Evolutionary conservation across 2,888 invertebrate genomes (phyloP), one percentile per base, ranked within the genome.

Genomic region (Mythimna vitellina): DNA sequence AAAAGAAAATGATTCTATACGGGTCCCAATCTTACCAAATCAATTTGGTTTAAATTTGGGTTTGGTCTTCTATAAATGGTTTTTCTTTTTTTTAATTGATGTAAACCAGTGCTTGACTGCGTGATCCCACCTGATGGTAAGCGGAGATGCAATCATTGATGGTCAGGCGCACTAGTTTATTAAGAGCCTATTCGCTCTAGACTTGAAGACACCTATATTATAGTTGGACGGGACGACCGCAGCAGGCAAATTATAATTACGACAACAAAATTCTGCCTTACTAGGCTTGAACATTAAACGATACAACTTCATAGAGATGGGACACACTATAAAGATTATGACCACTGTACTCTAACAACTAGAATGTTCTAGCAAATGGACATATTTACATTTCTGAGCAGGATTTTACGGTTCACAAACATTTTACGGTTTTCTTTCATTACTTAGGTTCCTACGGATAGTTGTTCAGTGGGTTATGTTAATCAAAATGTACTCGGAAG

Each of bases 271-370:
- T 10, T 56, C 51, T 12, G 35, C 46, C 20, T 12, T 63, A 54
- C 53, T 65, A 65, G 20, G 57, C 49, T 64, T 54, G 9, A 42
- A 75, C 29, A 65, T 60, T 72, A 67, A 64, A 77, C 66, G 73
- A 72, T 56, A 58, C 66, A 60, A 29, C 51, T 51, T 46, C 25
- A 60, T 42, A 57, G 35, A n/a, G 46, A 53, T 57, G 56, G 29
- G 5, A 9, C 22, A 9, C 22, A n/a, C 22, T 8, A 53, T 64
- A 65, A 60, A 65, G 66, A 69, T 79, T 35, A 73, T 73, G 46
- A 35, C 53, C 42, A 51, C 25, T 68, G 25, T 42, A 8, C 46
- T 29, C 38, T 12, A 8, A 62, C 54, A 63, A 63, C 69, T 65
- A 69, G 38, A 65, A 54, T 69, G 57, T 63, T 78, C 46, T 29